Evolutionary conservation across 2,113 vertebrate genomes (phyloP).

Genomic region (Cyphomyrus discorhynchus): DNA sequence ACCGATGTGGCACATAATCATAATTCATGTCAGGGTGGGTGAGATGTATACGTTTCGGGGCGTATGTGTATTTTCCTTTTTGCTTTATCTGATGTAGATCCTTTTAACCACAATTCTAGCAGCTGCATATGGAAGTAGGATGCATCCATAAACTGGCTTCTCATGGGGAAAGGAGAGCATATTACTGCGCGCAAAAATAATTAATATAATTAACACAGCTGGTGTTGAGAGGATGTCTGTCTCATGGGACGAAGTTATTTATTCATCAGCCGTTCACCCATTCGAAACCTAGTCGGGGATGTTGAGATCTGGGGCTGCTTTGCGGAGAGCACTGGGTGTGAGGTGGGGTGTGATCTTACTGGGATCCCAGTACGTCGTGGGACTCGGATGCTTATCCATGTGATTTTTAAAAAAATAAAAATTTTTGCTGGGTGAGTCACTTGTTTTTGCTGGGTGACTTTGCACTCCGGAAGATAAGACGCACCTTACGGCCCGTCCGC

Average conservation of each 20-base stretch:
- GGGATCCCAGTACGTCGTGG: not conserved
- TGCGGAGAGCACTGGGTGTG: not conserved
- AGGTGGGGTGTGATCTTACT: not conserved
- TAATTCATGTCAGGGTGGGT: not conserved
- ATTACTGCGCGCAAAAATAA: not conserved
- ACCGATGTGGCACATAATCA: not conserved
- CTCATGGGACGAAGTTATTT: not conserved
- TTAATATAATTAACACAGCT: conserved; percentile 7
- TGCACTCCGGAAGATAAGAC: not conserved
- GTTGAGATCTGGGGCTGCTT: not conserved
- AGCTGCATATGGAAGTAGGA: not conserved
- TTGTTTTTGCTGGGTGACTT: not conserved
- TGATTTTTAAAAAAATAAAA: not conserved
- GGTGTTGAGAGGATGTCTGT: not conserved
- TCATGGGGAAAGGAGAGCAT: not conserved
- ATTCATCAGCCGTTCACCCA: not conserved
- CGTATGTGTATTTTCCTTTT: not conserved
- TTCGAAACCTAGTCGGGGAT: not conserved
- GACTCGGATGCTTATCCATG: not conserved
- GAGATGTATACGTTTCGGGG: not conserved
- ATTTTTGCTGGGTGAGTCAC: not conserved
- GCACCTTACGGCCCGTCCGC: not conserved
- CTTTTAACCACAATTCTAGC: not conserved
- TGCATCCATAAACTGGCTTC: not conserved
- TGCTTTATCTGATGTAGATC: not conserved